Base-by-base conservation (phyloP, 1,140 invertebrate genomes). In the Fopius arisanus region DNA sequence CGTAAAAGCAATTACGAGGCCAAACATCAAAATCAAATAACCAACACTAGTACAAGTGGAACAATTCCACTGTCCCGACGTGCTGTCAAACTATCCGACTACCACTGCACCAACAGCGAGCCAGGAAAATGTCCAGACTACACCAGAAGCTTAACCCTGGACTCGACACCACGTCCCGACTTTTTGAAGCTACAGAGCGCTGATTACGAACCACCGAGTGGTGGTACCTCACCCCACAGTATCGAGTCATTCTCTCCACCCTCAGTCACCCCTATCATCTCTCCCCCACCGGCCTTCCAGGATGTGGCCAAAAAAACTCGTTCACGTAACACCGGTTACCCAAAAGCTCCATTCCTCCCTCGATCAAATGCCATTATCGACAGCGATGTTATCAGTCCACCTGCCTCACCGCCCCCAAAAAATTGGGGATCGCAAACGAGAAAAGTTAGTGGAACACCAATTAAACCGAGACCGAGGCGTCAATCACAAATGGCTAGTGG, bases 281-380 rank as follows among this genome's bases (percentile, higher is more conserved):
- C 90, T 26, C 90, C 90, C 10, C 90, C 90, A 0, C 90, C 90
- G 1, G 90, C 90, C 0, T 91, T 91, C 78, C 90, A 91, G 77
- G 90, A 91, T 62, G 83, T 87, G 29, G 85, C 81, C 1, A 87
- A 80, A 51, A 86, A 80, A 66, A 77, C 79, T 4, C 80, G 80
- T 0, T 78, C 78, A 1, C 40, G 73, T 10, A 63, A 77, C 14
- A 85, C 83, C 59, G n/a, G n/a, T n/a, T 80, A 83, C 48, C 69
- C 79, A 1, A 90, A 89, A 76, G 77, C 84, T 0, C 89, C 89
- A 2, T 90, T 90, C 73, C 59, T 91, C 29, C 89, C 89, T 0
- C 82, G 90, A 12, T 90, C 90, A 0, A 90, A 91, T 75, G 90
- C 90, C 0, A 90, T 90, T 31, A 83, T 88, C 14, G 90, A 90